These are phyloP conservation scores for Empis livida DNA, from an alignment of 2,888 invertebrate genomes.

Conservation along the genomic window DNA sequence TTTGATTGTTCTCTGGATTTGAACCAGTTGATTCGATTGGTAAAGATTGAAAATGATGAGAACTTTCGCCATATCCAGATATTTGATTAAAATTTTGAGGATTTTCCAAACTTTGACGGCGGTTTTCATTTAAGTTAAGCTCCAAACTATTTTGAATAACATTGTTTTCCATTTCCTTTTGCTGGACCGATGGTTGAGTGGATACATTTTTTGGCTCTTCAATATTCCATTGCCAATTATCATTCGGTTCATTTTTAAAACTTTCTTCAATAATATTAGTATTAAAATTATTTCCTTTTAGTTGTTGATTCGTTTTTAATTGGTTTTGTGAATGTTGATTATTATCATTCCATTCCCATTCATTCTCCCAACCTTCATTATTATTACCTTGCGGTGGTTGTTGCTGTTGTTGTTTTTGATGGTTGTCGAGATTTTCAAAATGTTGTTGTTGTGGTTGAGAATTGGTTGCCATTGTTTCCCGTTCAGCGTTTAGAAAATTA, in stretches of 20 bases:
- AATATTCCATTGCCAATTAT: constrained; percentile 50
- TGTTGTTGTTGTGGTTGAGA: neutral
- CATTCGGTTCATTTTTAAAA: constrained; percentile 38
- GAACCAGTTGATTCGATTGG: constrained; percentile 1
- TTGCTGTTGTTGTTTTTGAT: constrained; percentile 1
- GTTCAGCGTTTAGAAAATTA: neutral
- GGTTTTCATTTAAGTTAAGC: constrained; percentile 9
- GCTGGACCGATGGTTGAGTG: neutral
- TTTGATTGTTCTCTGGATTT: constrained; percentile 11
- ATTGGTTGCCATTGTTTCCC: too few species aligned
- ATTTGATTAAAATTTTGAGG: neutral
- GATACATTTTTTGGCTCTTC: constrained; percentile 39
- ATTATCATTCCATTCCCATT: constrained; percentile 13
- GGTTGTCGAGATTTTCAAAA: neutral
- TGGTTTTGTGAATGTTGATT: constrained; percentile 3
- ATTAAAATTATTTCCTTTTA: constrained; percentile 8
- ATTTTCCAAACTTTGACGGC: constrained; percentile 3
- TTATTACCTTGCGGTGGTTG: neutral
- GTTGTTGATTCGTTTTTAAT: neutral
- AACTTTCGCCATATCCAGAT: neutral
- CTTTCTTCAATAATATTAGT: constrained; percentile 43
- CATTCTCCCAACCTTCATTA: constrained; percentile 10
- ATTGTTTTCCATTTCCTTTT: constrained; percentile 16
- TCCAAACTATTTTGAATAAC: constrained; percentile 5
- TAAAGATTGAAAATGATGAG: neutral